Percentiles rank a stretch among this genome's conserved stretches.
Evolutionary conservation across 2,888 invertebrate species (phyloP).

Genomic region (Chromoteleia sp.): DNA sequence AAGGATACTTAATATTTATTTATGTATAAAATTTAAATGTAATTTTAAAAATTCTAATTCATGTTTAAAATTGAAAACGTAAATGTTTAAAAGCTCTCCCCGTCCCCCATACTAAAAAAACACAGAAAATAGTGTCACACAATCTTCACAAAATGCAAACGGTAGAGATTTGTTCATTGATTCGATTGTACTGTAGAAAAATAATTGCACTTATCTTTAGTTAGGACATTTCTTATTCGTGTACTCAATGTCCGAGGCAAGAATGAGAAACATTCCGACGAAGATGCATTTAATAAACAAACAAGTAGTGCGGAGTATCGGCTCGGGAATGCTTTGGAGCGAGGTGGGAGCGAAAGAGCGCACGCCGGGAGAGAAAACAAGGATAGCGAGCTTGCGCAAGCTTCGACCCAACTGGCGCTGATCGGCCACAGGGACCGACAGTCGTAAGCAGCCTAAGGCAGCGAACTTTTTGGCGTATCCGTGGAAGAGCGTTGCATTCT

Average conservation of each 20-base stretch:
- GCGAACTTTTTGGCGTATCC: constrained; percentile 64
- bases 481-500: constrained; percentile 29
- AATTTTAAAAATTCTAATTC: no score
- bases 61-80: no score
- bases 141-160: no score
- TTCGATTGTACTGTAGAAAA: no score
- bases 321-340: constrained; percentile 44
- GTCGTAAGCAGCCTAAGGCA: constrained; percentile 72
- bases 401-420: constrained; percentile 79
- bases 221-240: constrained; percentile 3
- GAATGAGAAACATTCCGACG: constrained; percentile 45
- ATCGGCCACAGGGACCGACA: constrained; percentile 77
- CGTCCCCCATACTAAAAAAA: no score
- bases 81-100: no score
- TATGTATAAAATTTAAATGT: no score
- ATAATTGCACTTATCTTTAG: background rate
- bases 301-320: constrained; percentile 61
- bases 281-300: constrained; percentile 72
- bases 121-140: no score
- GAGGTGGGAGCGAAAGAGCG: constrained; percentile 71
- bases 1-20: no score
- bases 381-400: constrained; percentile 81
- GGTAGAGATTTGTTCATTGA: no score
- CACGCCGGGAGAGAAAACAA: constrained; percentile 63
- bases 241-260: constrained; percentile 28